Conservation (phyloP, 2,888 invertebrate species). For the Augochlorella aurata region DNA sequence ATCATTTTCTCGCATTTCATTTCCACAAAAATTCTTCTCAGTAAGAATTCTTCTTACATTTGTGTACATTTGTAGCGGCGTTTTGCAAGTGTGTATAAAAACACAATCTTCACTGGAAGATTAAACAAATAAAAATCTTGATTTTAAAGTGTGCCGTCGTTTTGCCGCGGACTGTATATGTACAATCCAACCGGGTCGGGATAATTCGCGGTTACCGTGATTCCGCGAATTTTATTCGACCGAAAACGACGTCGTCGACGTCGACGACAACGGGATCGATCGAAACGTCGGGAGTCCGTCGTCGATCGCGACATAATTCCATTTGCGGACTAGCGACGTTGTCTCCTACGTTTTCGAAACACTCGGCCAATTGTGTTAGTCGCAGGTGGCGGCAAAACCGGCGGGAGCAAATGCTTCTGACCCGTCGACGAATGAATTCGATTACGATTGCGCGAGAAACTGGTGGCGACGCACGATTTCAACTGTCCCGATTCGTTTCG, state of each 20-base stretch:
- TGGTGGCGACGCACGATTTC: background rate
- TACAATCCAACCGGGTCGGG: background rate
- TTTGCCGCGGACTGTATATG: background rate
- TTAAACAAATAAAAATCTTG: no score
- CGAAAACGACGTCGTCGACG: background rate
- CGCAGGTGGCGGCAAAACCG: conserved; percentile 39
- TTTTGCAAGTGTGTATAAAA: no score
- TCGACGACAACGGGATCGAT: background rate
- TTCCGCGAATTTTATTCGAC: background rate
- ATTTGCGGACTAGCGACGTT: conserved; percentile 3
- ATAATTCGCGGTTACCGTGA: conserved; percentile 8
- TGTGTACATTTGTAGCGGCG: no score
- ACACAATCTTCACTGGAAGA: no score
- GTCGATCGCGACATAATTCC: background rate
- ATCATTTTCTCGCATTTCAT: no score
- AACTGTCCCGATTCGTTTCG: background rate
- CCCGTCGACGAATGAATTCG: conserved; percentile 22
- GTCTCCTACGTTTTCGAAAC: conserved; percentile 2
- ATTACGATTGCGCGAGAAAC: conserved; percentile 21
- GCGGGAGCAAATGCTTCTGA: conserved; percentile 30
- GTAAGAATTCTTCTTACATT: no score
- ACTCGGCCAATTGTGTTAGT: background rate
- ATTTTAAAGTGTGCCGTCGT: no score
- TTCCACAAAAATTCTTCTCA: no score
- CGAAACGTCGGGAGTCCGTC: background rate